Evolutionary conservation across 2,797 vertebrate genomes (phyloP).

Genomic region (Pangasius mekongensis): DNA sequence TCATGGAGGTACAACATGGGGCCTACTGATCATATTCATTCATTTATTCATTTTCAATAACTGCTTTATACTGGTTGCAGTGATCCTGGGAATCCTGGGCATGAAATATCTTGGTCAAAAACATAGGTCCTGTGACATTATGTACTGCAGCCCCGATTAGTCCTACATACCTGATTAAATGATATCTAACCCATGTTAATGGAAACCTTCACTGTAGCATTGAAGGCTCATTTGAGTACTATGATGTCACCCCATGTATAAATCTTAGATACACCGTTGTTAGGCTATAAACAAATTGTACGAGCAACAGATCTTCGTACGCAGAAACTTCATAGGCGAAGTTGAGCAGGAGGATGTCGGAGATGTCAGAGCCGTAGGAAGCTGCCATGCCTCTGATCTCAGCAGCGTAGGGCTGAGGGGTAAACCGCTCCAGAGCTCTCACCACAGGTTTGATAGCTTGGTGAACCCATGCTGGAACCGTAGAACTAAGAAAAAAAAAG

Average conservation of each 20-base stretch:
- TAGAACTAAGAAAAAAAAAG: slow-evolving; percentile 67
- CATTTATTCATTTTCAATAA: not conserved
- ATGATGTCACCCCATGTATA: not conserved
- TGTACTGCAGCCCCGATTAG: not conserved
- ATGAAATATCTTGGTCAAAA: not conserved
- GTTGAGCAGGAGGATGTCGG: slow-evolving; percentile 86
- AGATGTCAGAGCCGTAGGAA: slow-evolving; percentile 68
- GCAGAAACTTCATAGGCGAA: slow-evolving; percentile 88
- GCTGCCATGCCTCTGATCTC: slow-evolving; percentile 85
- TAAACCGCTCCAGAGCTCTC: slow-evolving; percentile 68
- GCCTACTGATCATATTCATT: not conserved
- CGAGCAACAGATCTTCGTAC: slow-evolving; percentile 74
- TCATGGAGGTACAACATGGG: not conserved
- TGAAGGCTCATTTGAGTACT: not conserved
- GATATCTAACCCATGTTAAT: not conserved
- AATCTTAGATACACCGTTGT: not conserved
- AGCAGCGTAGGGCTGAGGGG: slow-evolving; percentile 80
- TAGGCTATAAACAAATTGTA: not conserved
- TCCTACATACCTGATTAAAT: not conserved
- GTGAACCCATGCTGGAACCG: slow-evolving; percentile 87
- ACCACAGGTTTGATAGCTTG: slow-evolving; percentile 68
- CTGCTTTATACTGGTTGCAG: not conserved
- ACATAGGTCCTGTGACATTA: not conserved
- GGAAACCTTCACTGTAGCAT: not conserved
- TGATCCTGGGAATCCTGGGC: not conserved